Percentiles rank a stretch among this genome's conserved stretches.
Conservation (phyloP, 2,888 invertebrate species). For the Nudaria mundana region DNA sequence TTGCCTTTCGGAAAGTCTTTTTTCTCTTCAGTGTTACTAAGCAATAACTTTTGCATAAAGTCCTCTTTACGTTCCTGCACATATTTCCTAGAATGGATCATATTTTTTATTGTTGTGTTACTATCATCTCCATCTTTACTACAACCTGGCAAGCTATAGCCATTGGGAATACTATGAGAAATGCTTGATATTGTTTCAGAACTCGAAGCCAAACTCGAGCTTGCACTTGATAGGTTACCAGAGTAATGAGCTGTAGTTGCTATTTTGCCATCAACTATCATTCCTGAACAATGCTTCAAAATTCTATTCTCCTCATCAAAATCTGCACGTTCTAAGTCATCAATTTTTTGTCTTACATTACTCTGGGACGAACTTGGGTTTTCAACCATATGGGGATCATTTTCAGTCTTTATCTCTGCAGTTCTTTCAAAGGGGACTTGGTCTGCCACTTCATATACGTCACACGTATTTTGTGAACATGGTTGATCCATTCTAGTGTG, state of each 20-base stretch:
- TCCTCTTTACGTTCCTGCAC: conserved; percentile 55
- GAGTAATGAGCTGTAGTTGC: conserved; percentile 50
- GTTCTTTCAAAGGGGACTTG: conserved; percentile 47
- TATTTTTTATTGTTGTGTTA: conserved; percentile 62
- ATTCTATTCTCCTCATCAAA: conserved; percentile 74
- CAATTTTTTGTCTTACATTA: conserved; percentile 55
- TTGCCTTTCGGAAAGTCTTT: conserved; percentile 71
- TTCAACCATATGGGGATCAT: conserved; percentile 41
- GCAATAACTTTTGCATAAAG: conserved; percentile 70
- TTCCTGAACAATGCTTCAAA: conserved; percentile 64
- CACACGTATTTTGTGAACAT: conserved; percentile 62
- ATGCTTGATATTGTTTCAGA: conserved; percentile 68
- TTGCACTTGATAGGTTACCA: conserved; percentile 58
- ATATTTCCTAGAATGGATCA: conserved; percentile 56
- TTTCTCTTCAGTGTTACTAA: conserved; percentile 60
- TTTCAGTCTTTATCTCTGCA: conserved; percentile 67
- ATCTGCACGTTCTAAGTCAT: conserved; percentile 70
- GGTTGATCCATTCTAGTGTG: conserved; percentile 67
- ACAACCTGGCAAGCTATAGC: conserved; percentile 64
- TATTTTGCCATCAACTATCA: conserved; percentile 63
- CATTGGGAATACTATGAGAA: conserved; percentile 50
- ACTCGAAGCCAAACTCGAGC: conserved; percentile 65
- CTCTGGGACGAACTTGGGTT: conserved; percentile 39
- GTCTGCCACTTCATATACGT: conserved; percentile 52
- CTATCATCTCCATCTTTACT: conserved; percentile 67